Evolutionary conservation across 2,888 invertebrate species (phyloP).

Genomic region (Nematopogon swammerdamellus): DNA sequence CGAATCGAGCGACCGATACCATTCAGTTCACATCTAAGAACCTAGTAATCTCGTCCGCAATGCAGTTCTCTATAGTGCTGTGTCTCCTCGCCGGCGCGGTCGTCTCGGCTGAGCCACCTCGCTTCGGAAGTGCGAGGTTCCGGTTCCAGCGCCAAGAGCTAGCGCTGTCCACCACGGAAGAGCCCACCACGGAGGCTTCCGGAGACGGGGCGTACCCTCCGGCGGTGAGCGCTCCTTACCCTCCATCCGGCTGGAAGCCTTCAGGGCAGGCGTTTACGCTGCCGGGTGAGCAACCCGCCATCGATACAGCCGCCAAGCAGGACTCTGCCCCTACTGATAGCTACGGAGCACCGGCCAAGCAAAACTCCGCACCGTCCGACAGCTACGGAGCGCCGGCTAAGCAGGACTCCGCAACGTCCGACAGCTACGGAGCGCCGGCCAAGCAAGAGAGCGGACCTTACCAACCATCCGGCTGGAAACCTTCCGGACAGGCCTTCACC

Average conservation of each 20-base stretch:
- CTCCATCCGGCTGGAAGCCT: constrained; percentile 40
- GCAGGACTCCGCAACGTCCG: constrained; percentile 19
- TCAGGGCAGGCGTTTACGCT: constrained; percentile 31
- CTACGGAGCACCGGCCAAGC: constrained; percentile 2
- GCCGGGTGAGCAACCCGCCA: constrained; percentile 16
- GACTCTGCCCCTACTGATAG: not conserved
- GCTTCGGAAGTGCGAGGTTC: constrained; percentile 43
- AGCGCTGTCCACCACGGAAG: constrained; percentile 42
- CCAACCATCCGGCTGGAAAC: constrained; percentile 43
- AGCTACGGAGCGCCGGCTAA: constrained; percentile 23
- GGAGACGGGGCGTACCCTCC: constrained; percentile 11
- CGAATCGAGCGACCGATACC: constrained; percentile 11
- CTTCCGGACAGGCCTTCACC: constrained; percentile 32
- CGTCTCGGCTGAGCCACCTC: constrained; percentile 40
- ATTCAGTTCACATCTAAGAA: constrained; percentile 8
- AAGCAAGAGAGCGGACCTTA: constrained; percentile 22
- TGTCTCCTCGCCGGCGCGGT: constrained; percentile 25
- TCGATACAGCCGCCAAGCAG: constrained; percentile 3
- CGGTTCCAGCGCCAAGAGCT: constrained; percentile 42
- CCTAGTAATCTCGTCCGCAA: constrained; percentile 17
- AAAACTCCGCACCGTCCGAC: constrained; percentile 20
- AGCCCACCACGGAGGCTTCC: constrained; percentile 27
- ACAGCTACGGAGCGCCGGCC: constrained; percentile 24
- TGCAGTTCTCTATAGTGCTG: constrained; percentile 32
- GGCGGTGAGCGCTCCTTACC: constrained; percentile 23